Evolutionary conservation across 2,888 invertebrate species (phyloP).

Genomic region (Volucella zonaria): DNA sequence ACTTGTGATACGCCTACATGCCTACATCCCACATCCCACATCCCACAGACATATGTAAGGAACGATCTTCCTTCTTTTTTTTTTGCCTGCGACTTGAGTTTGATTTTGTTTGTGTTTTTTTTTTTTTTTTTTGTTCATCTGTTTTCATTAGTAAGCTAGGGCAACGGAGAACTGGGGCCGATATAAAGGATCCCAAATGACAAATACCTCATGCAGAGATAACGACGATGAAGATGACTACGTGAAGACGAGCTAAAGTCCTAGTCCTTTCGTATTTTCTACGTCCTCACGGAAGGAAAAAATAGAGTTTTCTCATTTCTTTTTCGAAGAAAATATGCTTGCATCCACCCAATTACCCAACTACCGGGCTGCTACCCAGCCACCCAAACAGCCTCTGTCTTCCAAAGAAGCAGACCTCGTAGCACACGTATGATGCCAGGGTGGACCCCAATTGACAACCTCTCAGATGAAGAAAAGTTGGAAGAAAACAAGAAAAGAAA

Average conservation of each 20-base stretch:
- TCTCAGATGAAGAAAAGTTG: slow-evolving; percentile 37
- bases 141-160: slow-evolving; percentile 36
- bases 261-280: slow-evolving; percentile 29
- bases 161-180: slow-evolving; percentile 10
- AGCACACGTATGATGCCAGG: slow-evolving; percentile 25
- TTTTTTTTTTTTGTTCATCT: neutral
- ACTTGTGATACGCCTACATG: slow-evolving; percentile 53
- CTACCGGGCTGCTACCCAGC: too few species aligned
- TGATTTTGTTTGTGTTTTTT: neutral
- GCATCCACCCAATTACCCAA: slow-evolving; percentile 22
- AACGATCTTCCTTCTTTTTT: neutral
- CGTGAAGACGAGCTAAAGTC: slow-evolving; percentile 1
- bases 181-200: slow-evolving; percentile 57
- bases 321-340: slow-evolving; percentile 45
- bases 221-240: slow-evolving; percentile 27
- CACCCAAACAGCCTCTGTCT: neutral
- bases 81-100: neutral
- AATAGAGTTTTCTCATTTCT: slow-evolving; percentile 27
- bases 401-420: neutral
- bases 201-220: slow-evolving; percentile 62
- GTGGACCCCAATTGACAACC: neutral
- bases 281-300: slow-evolving; percentile 44
- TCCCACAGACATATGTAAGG: too few species aligned
- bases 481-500: slow-evolving; percentile 2
- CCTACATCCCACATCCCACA: too few species aligned